A percentile compares a stretch with the other conserved stretches of the same genome.
phyloP scores from a whole-genome alignment of 1,140 invertebrate species.

The Parapsyche elsis region DNA sequence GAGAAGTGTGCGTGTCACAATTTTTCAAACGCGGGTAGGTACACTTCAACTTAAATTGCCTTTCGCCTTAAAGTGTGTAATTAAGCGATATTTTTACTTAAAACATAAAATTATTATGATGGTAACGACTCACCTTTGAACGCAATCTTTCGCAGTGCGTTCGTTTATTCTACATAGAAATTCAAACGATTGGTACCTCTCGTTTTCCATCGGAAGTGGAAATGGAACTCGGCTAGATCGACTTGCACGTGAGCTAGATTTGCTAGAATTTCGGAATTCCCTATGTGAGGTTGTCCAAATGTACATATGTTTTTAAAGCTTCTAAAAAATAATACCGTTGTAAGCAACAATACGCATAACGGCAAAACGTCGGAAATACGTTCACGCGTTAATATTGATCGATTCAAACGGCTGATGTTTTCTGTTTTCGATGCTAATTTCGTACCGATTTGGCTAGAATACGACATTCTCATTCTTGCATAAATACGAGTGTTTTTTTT shows the following conservation, averaged over 20 bases:
- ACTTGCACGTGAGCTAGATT: background rate
- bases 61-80: background rate
- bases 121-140: background rate
- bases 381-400: background rate
- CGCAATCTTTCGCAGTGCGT: background rate
- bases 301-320: background rate
- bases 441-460: no score
- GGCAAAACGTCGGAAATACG: background rate
- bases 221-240: background rate
- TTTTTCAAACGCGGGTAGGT: background rate
- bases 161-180: no score
- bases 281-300: background rate
- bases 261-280: no score
- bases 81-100: background rate
- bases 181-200: no score
- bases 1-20: background rate
- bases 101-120: slow-evolving; percentile 1
- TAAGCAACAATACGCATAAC: background rate
- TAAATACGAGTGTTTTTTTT: background rate
- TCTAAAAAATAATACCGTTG: background rate
- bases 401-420: background rate
- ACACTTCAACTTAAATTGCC: background rate
- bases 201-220: background rate
- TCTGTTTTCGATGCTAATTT: background rate
- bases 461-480: no score